A percentile compares a stretch with the other conserved stretches of the same genome.
Evolutionary conservation across 2,888 invertebrate genomes (phyloP).

Genomic region (Alloplasta piceator): DNA sequence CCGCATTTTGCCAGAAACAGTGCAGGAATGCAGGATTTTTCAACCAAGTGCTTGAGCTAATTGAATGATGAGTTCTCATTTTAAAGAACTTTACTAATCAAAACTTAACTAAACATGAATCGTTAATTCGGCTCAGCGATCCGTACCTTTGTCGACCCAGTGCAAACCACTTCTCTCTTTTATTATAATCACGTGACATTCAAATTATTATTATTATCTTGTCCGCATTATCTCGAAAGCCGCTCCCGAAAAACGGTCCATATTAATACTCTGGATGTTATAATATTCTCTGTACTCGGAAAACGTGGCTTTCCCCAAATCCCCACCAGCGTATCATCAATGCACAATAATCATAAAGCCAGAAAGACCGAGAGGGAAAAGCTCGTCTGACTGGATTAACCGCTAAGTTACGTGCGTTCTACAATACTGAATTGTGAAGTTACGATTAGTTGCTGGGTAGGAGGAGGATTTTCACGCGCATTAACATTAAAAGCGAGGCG

Average conservation of each 20-base stretch:
- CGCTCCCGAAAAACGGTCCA: not conserved
- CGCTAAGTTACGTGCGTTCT: not conserved
- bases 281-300: not conserved
- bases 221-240: not conserved
- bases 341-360: conserved; percentile 1
- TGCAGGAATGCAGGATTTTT: too few relatives aligned
- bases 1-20: too few relatives aligned
- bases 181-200: too few relatives aligned
- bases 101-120: too few relatives aligned
- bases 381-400: conserved; percentile 24
- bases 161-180: too few relatives aligned
- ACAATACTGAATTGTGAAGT: conserved; percentile 12
- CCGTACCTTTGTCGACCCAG: too few relatives aligned
- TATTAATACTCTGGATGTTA: not conserved
- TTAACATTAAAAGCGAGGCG: conserved; percentile 21
- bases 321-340: not conserved
- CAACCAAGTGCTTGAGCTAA: too few relatives aligned
- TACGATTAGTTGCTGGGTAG: conserved; percentile 24
- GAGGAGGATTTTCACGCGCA: conserved; percentile 22
- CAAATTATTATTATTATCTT: not conserved
- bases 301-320: not conserved
- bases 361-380: not conserved
- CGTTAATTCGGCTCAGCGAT: too few relatives aligned
- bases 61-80: too few relatives aligned
- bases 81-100: too few relatives aligned